phyloP scores from a whole-genome alignment of 1,140 invertebrate genomes.

The Aphaenogaster floridana region DNA sequence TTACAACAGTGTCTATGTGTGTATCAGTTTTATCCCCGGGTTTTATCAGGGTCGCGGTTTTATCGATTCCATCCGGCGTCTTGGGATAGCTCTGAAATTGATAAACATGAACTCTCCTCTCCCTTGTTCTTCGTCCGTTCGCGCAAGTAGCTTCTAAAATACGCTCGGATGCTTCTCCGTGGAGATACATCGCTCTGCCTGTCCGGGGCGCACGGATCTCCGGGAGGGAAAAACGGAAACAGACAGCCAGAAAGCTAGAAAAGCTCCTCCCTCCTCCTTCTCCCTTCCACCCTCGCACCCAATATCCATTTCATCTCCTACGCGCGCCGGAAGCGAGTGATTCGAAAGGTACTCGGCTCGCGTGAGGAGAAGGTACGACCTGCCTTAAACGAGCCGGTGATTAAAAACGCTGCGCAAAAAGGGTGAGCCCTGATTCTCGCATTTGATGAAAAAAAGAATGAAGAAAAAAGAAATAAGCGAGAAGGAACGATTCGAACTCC shows the following conservation, averaged over 20 bases:
- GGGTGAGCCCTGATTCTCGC: not conserved
- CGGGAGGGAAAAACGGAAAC: slow-evolving; percentile 23
- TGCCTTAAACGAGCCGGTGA: slow-evolving; percentile 19
- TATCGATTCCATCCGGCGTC: slow-evolving; percentile 31
- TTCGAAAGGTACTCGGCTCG: slow-evolving; percentile 19
- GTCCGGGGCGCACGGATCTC: not conserved
- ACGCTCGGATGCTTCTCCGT: not conserved
- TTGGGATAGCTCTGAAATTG: slow-evolving; percentile 35
- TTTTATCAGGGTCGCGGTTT: slow-evolving; percentile 9
- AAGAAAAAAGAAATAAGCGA: not conserved
- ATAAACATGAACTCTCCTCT: slow-evolving; percentile 32
- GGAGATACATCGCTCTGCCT: slow-evolving; percentile 33
- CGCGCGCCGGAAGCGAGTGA: slow-evolving; percentile 22
- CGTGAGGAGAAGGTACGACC: not conserved
- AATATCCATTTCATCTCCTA: slow-evolving; percentile 54
- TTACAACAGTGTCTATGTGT: not conserved
- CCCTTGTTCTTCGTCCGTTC: slow-evolving; percentile 4
- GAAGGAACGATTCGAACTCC: not conserved
- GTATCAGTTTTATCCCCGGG: slow-evolving; percentile 11
- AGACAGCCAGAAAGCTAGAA: slow-evolving; percentile 16
- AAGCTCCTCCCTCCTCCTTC: not conserved
- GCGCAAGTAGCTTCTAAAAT: slow-evolving; percentile 43
- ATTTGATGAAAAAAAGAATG: slow-evolving; percentile 19
- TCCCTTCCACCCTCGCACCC: not conserved
- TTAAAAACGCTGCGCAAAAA: slow-evolving; percentile 48